A percentile compares a stretch with the other conserved stretches of the same genome.
phyloP scores from a whole-genome alignment of 2,888 invertebrate species.

The Diogma glabrata region DNA sequence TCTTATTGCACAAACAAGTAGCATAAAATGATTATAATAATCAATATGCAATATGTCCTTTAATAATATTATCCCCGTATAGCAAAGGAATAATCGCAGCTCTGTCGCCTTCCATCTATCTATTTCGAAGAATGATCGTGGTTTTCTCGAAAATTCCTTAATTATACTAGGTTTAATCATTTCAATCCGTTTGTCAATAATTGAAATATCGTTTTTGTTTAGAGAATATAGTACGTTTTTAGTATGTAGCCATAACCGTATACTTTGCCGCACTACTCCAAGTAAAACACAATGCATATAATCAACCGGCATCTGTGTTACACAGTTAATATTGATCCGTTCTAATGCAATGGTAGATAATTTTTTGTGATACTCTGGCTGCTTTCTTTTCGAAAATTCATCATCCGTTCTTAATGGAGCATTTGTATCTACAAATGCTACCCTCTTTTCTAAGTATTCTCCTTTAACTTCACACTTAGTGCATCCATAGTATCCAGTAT shows the following conservation, averaged over 20 bases:
- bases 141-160: neutral
- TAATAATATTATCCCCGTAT: neutral
- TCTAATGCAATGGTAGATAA: conserved; percentile 11
- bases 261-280: conserved; percentile 8
- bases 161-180: neutral
- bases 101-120: neutral
- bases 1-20: neutral
- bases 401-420: conserved; percentile 12
- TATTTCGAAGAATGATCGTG: neutral
- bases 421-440: conserved; percentile 10
- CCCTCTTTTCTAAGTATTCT: conserved; percentile 13
- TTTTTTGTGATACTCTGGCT: conserved; percentile 16
- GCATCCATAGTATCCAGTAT: conserved; percentile 18
- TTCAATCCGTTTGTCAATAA: neutral
- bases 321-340: conserved; percentile 15
- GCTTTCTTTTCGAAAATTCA: conserved; percentile 9
- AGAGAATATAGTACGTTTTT: conserved; percentile 1
- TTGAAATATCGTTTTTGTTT: neutral
- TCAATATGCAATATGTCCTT: neutral
- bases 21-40: neutral
- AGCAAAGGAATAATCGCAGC: neutral
- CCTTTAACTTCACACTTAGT: conserved; percentile 16
- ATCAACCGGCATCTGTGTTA: conserved; percentile 18
- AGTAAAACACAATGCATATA: conserved; percentile 20
- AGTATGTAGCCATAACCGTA: neutral